Evolutionary conservation across 2,797 vertebrate species (phyloP), one percentile per base, ranked within the genome.

Genomic region (Percopsis omiscomaycus): DNA sequence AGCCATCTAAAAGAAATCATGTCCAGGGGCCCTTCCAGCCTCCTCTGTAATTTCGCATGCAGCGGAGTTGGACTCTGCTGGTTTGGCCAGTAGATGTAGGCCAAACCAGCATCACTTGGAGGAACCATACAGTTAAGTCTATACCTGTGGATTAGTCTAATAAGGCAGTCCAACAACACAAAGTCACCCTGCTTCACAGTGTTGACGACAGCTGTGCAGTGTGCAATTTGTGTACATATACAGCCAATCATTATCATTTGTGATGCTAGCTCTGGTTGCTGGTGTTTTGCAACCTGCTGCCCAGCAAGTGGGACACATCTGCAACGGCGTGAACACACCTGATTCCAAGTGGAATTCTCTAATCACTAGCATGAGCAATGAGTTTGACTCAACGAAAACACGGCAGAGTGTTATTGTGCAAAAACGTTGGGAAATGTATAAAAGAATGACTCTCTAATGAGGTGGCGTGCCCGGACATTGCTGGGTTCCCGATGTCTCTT

Each of bases 1-100:
- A 32, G 84, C 81, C 87, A 87, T 81, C 65, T 15, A 54, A 54
- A 80, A 64, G 74, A 86, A 89, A 84, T 79, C 66, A 68, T 53
- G 81, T 83, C 80, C 84, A 79, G 61, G 53, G 65, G 47, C 64
- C 74, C 70, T 74, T 77, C 77, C 66, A 78, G 74, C 78, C 60
- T 37, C 67, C 69, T 71, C 70, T 73, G 81, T 72, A 72, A 79
- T 84, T 81, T 71, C 68, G 66, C 56, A 75, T 32, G 4, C 57
- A 69, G 69, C 65, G 47, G 65, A 58, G 75, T 57, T 22, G 52
- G 71, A 75, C 70, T 32, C 59, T 42, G 65, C 75, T 85, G 84
- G 81, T 70, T 81, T 70, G 86, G 86, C 77, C 77, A 80, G 55
- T 78, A 75, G 74, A 80, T 82, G 77, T 67, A 64, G 72, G 78